Conservation (phyloP, 2,797 vertebrate species). For the Myripristis murdjan region DNA sequence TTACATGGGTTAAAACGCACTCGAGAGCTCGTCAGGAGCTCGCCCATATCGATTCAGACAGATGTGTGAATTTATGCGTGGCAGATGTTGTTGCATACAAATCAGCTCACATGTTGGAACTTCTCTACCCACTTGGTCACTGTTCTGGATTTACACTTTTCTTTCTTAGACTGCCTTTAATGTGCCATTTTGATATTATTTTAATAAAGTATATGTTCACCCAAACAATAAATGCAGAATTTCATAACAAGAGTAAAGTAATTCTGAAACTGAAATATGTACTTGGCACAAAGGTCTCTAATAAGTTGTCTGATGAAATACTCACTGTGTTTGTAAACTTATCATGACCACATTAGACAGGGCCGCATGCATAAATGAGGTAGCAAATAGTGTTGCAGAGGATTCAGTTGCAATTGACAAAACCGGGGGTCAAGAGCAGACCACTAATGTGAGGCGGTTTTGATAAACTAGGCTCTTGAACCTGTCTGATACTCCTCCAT, state of each 20-base stretch:
- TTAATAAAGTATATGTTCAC: conserved; percentile 58
- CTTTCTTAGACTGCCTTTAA: conserved; percentile 43
- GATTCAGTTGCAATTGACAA: too few species aligned
- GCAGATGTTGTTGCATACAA: conserved; percentile 56
- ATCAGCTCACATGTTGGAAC: conserved; percentile 44
- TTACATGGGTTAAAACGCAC: conserved; percentile 70
- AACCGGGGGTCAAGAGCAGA: conserved; percentile 29
- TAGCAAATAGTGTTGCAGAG: neutral
- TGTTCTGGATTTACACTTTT: conserved; percentile 41
- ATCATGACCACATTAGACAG: conserved; percentile 49
- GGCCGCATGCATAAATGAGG: conserved; percentile 36
- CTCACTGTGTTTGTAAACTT: conserved; percentile 49
- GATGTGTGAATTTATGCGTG: conserved; percentile 45
- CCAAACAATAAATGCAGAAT: conserved; percentile 36
- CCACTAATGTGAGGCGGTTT: conserved; percentile 43
- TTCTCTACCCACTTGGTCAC: conserved; percentile 16
- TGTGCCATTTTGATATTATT: conserved; percentile 50
- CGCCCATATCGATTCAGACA: conserved; percentile 32
- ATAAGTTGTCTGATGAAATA: conserved; percentile 54
- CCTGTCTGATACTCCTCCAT: conserved; percentile 34
- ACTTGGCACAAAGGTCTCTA: conserved; percentile 29
- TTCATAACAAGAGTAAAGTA: conserved; percentile 29
- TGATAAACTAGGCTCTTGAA: conserved; percentile 59
- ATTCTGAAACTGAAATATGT: conserved; percentile 21
- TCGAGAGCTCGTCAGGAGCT: conserved; percentile 45